Percentiles rank a stretch among this genome's conserved stretches.
Conservation (phyloP, 2,113 vertebrate species). For the Aramus guarauna region DNA sequence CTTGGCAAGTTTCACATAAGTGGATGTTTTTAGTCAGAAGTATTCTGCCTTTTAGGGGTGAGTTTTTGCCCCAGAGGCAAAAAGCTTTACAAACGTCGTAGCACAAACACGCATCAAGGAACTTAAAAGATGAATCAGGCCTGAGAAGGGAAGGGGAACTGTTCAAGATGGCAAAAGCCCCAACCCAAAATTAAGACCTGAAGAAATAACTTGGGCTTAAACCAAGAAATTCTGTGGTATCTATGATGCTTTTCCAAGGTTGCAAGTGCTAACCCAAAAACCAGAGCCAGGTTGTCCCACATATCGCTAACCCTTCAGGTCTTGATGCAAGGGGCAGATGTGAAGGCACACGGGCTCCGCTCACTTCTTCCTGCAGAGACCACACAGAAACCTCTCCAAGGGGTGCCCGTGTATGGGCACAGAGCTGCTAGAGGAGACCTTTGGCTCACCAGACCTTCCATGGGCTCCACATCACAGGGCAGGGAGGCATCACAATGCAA, state of each 20-base stretch:
- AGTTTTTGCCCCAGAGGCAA: not conserved
- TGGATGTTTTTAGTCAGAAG: not conserved
- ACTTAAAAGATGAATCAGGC: not conserved
- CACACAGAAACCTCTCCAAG: not conserved
- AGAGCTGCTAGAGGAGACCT: not conserved
- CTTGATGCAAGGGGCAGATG: fast-evolving
- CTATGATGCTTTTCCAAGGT: fast-evolving
- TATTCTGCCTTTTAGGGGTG: not conserved
- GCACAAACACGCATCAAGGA: not conserved
- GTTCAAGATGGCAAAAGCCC: not conserved
- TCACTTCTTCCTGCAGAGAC: not conserved
- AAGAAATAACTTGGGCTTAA: not conserved
- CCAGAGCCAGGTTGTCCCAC: not conserved
- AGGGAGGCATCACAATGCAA: fast-evolving
- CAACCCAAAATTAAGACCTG: not conserved
- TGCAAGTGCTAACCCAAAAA: fast-evolving
- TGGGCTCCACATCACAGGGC: not conserved
- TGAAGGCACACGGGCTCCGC: fast-evolving
- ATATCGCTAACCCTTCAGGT: not conserved
- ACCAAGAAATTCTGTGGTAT: too few relatives aligned
- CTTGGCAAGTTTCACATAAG: not conserved
- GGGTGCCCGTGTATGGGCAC: fast-evolving
- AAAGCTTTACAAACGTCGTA: not conserved
- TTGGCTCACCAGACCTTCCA: not conserved
- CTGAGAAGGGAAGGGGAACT: not conserved